A percentile compares a stretch with the other conserved stretches of the same genome.
These are phyloP conservation scores for Ornithoptera priamus DNA, from an alignment of 2,888 invertebrate species.

Conservation along the genomic window DNA sequence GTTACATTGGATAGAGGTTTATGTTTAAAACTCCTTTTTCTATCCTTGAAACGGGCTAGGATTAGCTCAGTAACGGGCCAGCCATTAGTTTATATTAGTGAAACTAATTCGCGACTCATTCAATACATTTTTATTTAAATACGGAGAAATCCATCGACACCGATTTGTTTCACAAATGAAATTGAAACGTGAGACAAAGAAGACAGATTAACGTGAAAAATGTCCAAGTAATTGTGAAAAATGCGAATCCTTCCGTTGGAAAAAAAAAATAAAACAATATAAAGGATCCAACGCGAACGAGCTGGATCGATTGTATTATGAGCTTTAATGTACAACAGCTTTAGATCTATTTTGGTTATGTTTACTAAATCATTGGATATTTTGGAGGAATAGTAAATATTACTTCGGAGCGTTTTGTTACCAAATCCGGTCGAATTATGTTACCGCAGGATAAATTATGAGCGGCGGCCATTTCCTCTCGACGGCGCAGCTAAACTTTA, in stretches of 20 bases:
- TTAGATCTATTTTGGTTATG: slow-evolving; percentile 32
- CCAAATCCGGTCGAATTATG: slow-evolving; percentile 70
- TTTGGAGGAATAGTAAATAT: slow-evolving; percentile 52
- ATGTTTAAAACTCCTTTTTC: not conserved
- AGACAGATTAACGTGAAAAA: slow-evolving; percentile 73
- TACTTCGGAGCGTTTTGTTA: slow-evolving; percentile 58
- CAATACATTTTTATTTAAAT: slow-evolving; percentile 48
- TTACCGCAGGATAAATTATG: slow-evolving; percentile 71
- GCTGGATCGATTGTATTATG: slow-evolving; percentile 40
- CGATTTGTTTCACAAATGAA: slow-evolving; percentile 69
- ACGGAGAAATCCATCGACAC: slow-evolving; percentile 56
- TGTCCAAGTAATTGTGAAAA: slow-evolving; percentile 78
- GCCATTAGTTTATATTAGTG: slow-evolving; percentile 22
- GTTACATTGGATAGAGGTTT: not conserved
- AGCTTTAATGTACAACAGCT: slow-evolving; percentile 35
- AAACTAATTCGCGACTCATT: slow-evolving; percentile 20
- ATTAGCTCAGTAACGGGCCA: not conserved
- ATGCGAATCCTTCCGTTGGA: slow-evolving; percentile 62
- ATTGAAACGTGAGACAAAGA: slow-evolving; percentile 66
- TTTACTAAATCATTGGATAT: slow-evolving; percentile 18
- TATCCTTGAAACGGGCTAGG: not conserved
- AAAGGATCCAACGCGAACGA: slow-evolving; percentile 50
- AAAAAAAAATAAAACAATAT: slow-evolving; percentile 45
- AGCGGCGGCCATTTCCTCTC: slow-evolving; percentile 63
- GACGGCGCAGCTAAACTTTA: slow-evolving; percentile 67